Evolutionary conservation across 2,888 invertebrate species (phyloP).

Genomic region (Balanococcus diminutus): DNA sequence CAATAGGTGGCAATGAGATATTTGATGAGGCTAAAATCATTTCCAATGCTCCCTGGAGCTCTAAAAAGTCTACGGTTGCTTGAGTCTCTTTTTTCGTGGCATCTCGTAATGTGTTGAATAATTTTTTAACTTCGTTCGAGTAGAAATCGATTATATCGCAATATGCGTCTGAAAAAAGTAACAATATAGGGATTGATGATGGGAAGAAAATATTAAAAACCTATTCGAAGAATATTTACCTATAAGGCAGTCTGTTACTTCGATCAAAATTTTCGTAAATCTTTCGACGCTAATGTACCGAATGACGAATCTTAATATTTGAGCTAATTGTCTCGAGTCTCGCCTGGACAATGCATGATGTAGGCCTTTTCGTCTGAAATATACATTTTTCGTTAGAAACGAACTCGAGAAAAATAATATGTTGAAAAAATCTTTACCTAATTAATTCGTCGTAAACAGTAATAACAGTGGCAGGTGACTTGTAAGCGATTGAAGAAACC

Average conservation of each 20-base stretch:
- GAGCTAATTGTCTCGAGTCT: slow-evolving; percentile 69
- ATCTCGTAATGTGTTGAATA: slow-evolving; percentile 1
- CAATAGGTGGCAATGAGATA: slow-evolving; percentile 69
- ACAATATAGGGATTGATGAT: neutral
- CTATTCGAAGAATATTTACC: slow-evolving; percentile 62
- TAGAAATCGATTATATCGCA: slow-evolving; percentile 42
- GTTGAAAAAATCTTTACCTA: slow-evolving; percentile 61
- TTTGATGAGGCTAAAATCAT: slow-evolving; percentile 42
- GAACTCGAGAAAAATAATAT: neutral
- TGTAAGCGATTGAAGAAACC: slow-evolving; percentile 66
- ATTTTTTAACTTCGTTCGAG: slow-evolving; percentile 49
- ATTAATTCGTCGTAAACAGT: slow-evolving; percentile 85
- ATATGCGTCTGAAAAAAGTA: slow-evolving; percentile 37
- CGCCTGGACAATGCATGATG: slow-evolving; percentile 76
- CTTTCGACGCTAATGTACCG: slow-evolving; percentile 74
- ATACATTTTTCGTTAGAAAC: neutral
- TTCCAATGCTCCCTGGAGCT: slow-evolving; percentile 43
- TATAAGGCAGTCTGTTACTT: slow-evolving; percentile 75
- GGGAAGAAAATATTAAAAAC: neutral
- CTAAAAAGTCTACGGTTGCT: slow-evolving; percentile 14
- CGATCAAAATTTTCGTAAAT: slow-evolving; percentile 75
- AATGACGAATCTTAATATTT: slow-evolving; percentile 77
- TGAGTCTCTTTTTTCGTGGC: neutral
- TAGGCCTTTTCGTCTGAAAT: slow-evolving; percentile 72
- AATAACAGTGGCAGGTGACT: slow-evolving; percentile 77